phyloP scores from a whole-genome alignment of 1,140 invertebrate species.

The Parapsyche elsis region DNA sequence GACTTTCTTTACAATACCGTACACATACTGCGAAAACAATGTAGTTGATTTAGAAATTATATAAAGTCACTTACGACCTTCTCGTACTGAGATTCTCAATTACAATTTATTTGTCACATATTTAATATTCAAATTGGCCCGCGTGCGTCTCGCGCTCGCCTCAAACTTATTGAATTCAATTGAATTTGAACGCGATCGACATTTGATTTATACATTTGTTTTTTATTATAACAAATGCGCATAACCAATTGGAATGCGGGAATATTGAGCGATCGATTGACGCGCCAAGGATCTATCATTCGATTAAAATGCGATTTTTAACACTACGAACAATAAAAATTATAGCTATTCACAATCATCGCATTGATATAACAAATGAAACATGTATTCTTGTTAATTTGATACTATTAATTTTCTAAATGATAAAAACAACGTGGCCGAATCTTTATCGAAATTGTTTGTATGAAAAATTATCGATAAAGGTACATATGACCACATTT shows the following conservation, averaged over 20 bases:
- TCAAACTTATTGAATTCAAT: conserved; percentile 5
- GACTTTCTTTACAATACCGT: no score
- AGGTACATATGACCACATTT: background rate
- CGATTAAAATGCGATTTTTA: background rate
- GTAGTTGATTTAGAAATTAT: background rate
- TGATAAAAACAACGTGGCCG: no score
- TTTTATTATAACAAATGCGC: conserved; percentile 13
- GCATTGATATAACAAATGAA: no score
- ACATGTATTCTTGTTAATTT: no score
- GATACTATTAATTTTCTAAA: no score
- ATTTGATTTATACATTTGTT: conserved; percentile 11
- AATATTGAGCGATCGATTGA: conserved; percentile 21
- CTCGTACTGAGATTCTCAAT: background rate
- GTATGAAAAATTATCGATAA: no score
- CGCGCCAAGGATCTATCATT: background rate
- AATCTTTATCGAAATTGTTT: no score
- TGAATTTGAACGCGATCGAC: background rate
- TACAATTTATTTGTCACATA: background rate
- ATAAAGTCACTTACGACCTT: background rate
- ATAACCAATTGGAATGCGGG: conserved; percentile 17
- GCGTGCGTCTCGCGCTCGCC: background rate
- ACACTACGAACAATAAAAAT: background rate
- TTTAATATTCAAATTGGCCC: background rate
- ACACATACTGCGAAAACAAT: background rate
- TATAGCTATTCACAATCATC: background rate